Evolutionary conservation across 2,888 invertebrate genomes (phyloP).

Genomic region (Polydrusus tereticollis): DNA sequence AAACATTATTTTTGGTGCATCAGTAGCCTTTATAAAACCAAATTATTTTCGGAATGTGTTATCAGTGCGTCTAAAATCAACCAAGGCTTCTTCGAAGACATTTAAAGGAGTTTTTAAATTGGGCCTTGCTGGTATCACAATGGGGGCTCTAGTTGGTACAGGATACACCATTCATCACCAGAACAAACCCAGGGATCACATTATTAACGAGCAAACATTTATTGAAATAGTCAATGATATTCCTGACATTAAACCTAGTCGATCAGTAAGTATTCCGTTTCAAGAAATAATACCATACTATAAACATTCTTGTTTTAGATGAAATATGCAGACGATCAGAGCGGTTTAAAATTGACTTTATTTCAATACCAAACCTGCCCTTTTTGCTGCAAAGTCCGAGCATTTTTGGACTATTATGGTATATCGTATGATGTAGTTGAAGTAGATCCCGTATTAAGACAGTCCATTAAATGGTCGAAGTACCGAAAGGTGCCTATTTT

Average conservation of each 20-base stretch:
- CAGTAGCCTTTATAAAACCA: not conserved
- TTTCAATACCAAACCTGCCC: slow-evolving; percentile 99
- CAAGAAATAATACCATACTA: not conserved
- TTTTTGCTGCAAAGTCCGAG: slow-evolving; percentile 95
- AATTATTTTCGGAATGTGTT: not conserved
- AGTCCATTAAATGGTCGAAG: slow-evolving; percentile 92
- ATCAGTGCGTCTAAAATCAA: slow-evolving; percentile 19
- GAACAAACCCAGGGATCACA: slow-evolving; percentile 65
- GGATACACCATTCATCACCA: slow-evolving; percentile 68
- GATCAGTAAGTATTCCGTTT: slow-evolving; percentile 63
- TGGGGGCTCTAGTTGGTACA: slow-evolving; percentile 67
- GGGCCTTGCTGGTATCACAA: slow-evolving; percentile 64
- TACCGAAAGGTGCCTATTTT: slow-evolving; percentile 97
- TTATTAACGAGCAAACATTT: slow-evolving; percentile 66
- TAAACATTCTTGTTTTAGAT: slow-evolving; percentile 70
- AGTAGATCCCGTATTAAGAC: slow-evolving; percentile 94
- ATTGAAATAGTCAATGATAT: slow-evolving; percentile 62
- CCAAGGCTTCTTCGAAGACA: slow-evolving; percentile 23
- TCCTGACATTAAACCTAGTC: slow-evolving; percentile 67
- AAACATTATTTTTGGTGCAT: not conserved
- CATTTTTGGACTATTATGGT: slow-evolving; percentile 92
- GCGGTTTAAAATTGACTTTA: slow-evolving; percentile 83
- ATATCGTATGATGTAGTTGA: slow-evolving; percentile 96
- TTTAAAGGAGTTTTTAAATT: slow-evolving; percentile 59
- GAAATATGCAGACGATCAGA: slow-evolving; percentile 74